phyloP scores from a whole-genome alignment of 2,113 vertebrate species.

The Myiozetetes cayanensis region DNA sequence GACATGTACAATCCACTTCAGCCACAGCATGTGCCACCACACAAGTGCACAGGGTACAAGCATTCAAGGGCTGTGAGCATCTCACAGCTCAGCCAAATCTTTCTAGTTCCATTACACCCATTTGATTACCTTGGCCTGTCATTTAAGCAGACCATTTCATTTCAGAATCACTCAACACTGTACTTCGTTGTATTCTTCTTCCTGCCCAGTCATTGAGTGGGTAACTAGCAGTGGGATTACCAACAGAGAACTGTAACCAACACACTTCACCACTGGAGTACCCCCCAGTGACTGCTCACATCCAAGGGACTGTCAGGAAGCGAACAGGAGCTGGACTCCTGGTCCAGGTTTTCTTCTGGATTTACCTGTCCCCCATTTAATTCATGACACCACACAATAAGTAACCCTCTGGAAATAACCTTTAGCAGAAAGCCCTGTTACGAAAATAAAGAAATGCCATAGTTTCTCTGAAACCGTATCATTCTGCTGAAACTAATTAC shows the following conservation, averaged over 20 bases:
- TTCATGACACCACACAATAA: not conserved
- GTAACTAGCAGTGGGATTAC: not conserved
- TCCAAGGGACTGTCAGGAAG: not conserved
- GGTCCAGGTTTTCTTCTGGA: not conserved
- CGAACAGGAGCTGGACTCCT: not conserved
- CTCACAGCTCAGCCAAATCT: not conserved
- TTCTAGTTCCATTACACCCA: not conserved
- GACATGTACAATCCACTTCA: rapidly evolving
- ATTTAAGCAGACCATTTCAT: not conserved
- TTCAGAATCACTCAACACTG: not conserved
- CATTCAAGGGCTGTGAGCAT: rapidly evolving
- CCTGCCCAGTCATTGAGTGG: not conserved
- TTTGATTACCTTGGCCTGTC: not conserved
- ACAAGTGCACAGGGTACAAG: not conserved
- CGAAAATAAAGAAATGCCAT: conserved; percentile 27
- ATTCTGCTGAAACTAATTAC: conserved; percentile 57
- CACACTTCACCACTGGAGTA: not conserved
- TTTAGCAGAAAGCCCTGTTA: conserved; percentile 28
- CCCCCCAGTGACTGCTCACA: rapidly evolving
- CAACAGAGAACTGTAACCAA: not conserved
- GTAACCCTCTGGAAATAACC: conserved; percentile 42
- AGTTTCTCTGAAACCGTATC: conserved; percentile 32
- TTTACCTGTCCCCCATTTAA: not conserved
- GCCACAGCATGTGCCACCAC: not conserved
- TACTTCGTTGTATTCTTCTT: not conserved